Evolutionary conservation across 2,797 vertebrate species (phyloP).

Genomic region (Stomatorhinus walkeri): DNA sequence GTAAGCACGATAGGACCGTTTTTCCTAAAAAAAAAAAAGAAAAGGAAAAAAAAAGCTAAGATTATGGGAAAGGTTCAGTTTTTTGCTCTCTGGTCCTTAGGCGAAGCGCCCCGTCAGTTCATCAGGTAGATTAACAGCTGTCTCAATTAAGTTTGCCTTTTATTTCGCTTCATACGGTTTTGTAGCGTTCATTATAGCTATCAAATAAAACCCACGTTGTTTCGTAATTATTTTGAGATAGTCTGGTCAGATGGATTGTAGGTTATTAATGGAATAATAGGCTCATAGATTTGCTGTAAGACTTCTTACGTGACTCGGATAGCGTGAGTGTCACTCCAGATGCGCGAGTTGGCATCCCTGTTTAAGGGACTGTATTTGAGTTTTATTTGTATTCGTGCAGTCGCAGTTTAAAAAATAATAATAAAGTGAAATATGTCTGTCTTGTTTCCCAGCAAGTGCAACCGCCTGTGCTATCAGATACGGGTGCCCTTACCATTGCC

Average conservation of each 20-base stretch:
- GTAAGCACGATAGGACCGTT: not conserved
- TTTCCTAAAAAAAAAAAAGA: not conserved
- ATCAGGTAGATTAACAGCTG: constrained; percentile 52
- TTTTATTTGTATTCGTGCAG: not conserved
- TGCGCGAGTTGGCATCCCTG: not conserved
- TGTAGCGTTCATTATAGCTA: not conserved
- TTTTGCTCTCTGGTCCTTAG: constrained; percentile 68
- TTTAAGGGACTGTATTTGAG: not conserved
- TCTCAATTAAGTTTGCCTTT: not conserved
- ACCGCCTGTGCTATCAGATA: constrained; percentile 63
- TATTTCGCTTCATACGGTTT: not conserved
- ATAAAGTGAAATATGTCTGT: not conserved
- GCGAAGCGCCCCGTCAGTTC: constrained; percentile 67
- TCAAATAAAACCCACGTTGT: not conserved
- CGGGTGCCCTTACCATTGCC: constrained; percentile 74
- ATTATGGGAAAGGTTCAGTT: constrained; percentile 57
- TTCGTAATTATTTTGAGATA: not conserved
- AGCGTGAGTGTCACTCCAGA: not conserved
- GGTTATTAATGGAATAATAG: not conserved
- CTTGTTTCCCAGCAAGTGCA: constrained; percentile 57
- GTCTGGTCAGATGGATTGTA: not conserved
- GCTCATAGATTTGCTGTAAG: not conserved
- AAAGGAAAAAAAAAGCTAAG: not conserved
- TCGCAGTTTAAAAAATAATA: not conserved
- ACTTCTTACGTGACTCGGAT: not conserved